These are phyloP conservation scores for Enteromius treurensis DNA, from an alignment of 2,797 vertebrate genomes.

Conservation along the genomic window DNA sequence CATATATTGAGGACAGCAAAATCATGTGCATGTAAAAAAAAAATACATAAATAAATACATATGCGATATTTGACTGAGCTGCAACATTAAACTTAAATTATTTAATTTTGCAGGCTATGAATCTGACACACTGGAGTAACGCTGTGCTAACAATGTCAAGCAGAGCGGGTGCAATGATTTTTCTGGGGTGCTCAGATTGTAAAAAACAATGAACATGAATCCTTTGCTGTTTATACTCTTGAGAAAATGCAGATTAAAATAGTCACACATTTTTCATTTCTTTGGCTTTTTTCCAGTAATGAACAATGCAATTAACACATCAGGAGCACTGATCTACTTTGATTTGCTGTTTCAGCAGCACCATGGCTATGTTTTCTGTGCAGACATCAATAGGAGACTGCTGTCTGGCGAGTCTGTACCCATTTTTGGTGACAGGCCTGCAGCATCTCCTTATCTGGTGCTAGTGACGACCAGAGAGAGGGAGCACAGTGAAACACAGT, in stretches of 20 bases:
- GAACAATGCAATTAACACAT: conserved; percentile 68
- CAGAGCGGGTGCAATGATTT: not conserved
- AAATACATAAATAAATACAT: no score
- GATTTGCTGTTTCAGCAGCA: conserved; percentile 61
- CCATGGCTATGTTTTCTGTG: conserved; percentile 47
- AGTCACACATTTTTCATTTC: not conserved
- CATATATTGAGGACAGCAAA: not conserved
- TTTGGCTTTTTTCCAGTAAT: conserved; percentile 58
- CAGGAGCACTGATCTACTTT: conserved; percentile 63
- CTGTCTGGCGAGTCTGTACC: conserved; percentile 51
- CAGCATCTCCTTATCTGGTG: conserved; percentile 63
- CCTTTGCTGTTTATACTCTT: not conserved
- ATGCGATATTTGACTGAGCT: not conserved
- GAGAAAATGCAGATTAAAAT: conserved; percentile 2
- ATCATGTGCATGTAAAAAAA: not conserved
- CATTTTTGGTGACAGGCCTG: conserved; percentile 59
- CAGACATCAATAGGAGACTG: conserved; percentile 29
- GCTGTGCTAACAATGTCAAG: not conserved
- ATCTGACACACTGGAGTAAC: not conserved
- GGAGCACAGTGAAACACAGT: conserved; percentile 43
- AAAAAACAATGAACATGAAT: not conserved
- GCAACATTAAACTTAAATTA: not conserved
- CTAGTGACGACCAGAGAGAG: conserved; percentile 56
- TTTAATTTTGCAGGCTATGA: not conserved
- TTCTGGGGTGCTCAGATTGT: not conserved